Conservation (phyloP, 2,888 invertebrate species). For the Neoaliturus tenellus region DNA sequence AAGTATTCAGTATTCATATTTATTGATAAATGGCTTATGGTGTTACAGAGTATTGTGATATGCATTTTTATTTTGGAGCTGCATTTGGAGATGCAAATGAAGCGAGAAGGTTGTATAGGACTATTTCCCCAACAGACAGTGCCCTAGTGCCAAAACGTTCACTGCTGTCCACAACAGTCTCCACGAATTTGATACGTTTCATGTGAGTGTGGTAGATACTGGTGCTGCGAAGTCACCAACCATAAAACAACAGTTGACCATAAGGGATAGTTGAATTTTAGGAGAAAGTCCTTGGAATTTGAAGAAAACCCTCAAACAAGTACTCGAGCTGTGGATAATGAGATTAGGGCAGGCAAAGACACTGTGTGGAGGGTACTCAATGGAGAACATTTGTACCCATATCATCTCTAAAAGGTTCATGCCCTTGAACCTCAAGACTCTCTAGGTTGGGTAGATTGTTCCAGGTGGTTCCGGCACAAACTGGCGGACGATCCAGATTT, state of each 20-base stretch:
- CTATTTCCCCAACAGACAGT: neutral
- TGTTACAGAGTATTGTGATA: too few species aligned
- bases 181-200: neutral
- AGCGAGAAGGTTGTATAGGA: neutral
- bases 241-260: too few species aligned
- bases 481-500: constrained; percentile 37
- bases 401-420: constrained; percentile 28
- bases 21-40: too few species aligned
- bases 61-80: neutral
- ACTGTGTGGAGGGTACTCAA: constrained; percentile 21
- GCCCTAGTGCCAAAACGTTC: neutral
- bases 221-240: neutral
- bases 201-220: neutral
- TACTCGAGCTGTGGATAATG: neutral
- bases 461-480: constrained; percentile 42
- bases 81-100: neutral
- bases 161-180: neutral
- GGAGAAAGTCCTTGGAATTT: neutral
- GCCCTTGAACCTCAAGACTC: constrained; percentile 25
- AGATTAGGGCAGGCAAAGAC: neutral
- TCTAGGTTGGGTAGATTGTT: constrained; percentile 41
- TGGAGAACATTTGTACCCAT: constrained; percentile 30
- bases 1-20: too few species aligned
- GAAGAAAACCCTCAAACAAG: constrained; percentile 15
- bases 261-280: neutral